Percentiles rank a stretch among this genome's conserved stretches.
These are phyloP conservation scores for Drosophila busckii DNA, from an alignment of 1,140 invertebrate species.

Conservation along the genomic window DNA sequence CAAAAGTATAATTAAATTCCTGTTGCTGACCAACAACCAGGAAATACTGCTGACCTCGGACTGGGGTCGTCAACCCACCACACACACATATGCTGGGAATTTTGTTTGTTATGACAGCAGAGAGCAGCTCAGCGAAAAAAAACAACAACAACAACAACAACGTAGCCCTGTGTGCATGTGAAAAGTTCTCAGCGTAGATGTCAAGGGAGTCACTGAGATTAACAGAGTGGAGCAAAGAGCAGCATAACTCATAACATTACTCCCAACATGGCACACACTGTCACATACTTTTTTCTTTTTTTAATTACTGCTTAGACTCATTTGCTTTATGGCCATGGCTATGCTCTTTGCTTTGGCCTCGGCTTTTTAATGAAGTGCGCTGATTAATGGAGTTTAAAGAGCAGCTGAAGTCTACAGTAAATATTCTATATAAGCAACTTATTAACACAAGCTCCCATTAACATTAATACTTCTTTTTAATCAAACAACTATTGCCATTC, in stretches of 20 bases:
- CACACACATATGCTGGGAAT: slow-evolving; percentile 51
- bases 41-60: slow-evolving; percentile 16
- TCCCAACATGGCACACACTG: slow-evolving; percentile 28
- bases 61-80: slow-evolving; percentile 1
- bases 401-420: too few species aligned
- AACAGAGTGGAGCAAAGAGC: neutral
- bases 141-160: too few species aligned
- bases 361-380: slow-evolving; percentile 41
- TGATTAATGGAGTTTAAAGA: too few species aligned
- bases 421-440: too few species aligned
- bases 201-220: slow-evolving; percentile 4
- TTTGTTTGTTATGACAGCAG: slow-evolving; percentile 60
- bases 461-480: too few species aligned
- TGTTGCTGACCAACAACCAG: slow-evolving; percentile 26
- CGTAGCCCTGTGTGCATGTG: slow-evolving; percentile 45
- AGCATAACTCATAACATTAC: slow-evolving; percentile 29
- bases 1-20: slow-evolving; percentile 65
- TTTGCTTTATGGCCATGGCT: too few species aligned
- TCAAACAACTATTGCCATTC: too few species aligned
- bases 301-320: slow-evolving; percentile 26
- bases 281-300: slow-evolving; percentile 3
- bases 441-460: too few species aligned
- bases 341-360: slow-evolving; percentile 1
- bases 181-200: slow-evolving; percentile 15
- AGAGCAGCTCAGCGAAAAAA: too few species aligned